Base-by-base conservation (phyloP, 2,113 vertebrate species). In the Eublepharis macularius region DNA sequence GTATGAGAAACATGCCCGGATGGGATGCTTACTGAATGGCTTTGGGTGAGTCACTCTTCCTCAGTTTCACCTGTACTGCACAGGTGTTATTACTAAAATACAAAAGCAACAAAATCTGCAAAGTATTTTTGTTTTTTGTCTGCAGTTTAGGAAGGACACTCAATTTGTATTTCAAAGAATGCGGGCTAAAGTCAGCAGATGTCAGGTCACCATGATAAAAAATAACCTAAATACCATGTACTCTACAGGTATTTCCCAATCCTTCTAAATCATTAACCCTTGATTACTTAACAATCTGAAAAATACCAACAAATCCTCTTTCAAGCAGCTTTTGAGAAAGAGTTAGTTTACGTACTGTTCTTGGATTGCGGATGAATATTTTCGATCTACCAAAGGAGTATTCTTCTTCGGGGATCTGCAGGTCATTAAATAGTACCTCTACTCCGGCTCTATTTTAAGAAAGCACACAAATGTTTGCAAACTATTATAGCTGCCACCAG, bases 361-460 rank as follows among this genome's bases (percentile, higher is more conserved):
- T 97, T 69, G 99, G 98, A 94, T 99, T 99, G 94, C 98, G 97
- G 96, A 99, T 99, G 95, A 99, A 99, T 94, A 99, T 98, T 96
- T 99, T 99, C 79, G 98, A 99, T 96, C 98, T 97, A 12, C 99
- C 98, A 34, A 98, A 98, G 1, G 98, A 95, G 81, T 97, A 98
- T 82, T 99, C 99, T 85, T 99, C 99, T 80, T 94, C 70, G 36
- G 97, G 95, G 89, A 99, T 96, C 92, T 97, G 93, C 88, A 99
- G 90, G 90, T 98, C 96, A 49, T 94, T 95, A 95, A 99, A 97
- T 78, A 99, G 94, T 72, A 98, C 97, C 92, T 99, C 97, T 78
- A 99, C 98, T 69, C 99, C 99, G 90, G 96, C 95, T 95, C 99
- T 99, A 14, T 60, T 24, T 12, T 2, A 86, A 36, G 34, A 80